These are phyloP conservation scores for Salpingus planirostris DNA, from an alignment of 2,888 invertebrate species.

Conservation along the genomic window DNA sequence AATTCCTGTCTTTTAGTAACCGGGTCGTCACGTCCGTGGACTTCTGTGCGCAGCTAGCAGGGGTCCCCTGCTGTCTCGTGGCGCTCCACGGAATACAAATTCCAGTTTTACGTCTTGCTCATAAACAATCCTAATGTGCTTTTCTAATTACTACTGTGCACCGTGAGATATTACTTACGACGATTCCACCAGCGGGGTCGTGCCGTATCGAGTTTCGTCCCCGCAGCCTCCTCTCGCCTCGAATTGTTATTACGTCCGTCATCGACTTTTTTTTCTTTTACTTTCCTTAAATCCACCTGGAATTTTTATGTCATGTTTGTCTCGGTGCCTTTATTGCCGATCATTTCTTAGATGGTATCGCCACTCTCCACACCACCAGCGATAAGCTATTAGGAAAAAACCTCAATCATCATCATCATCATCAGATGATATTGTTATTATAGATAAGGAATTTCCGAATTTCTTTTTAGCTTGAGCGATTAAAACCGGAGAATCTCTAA, in stretches of 20 bases:
- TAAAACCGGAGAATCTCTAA: too few species aligned
- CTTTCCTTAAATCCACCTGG: background rate
- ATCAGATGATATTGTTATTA: too few species aligned
- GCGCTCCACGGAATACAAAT: conserved; percentile 33
- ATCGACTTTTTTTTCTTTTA: background rate
- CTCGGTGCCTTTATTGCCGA: background rate
- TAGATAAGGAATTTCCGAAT: too few species aligned
- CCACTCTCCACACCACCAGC: too few species aligned
- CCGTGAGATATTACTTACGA: conserved; percentile 2
- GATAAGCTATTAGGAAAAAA: too few species aligned
- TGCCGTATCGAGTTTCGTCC: too few species aligned
- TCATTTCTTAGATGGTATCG: background rate
- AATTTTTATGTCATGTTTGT: background rate
- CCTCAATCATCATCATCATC: too few species aligned
- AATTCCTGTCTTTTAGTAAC: conserved; percentile 35
- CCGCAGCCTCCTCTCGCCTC: too few species aligned
- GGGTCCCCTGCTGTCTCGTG: conserved; percentile 29
- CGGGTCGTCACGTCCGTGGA: conserved; percentile 38
- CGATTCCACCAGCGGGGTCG: background rate
- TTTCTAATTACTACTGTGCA: conserved; percentile 35
- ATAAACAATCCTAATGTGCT: conserved; percentile 31
- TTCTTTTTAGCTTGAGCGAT: too few species aligned
- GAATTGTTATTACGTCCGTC: too few species aligned
- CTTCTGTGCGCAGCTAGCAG: conserved; percentile 31
- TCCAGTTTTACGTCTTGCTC: conserved; percentile 24